Base-by-base conservation (phyloP, 2,113 vertebrate species). In the Proterorhinus semilunaris region DNA sequence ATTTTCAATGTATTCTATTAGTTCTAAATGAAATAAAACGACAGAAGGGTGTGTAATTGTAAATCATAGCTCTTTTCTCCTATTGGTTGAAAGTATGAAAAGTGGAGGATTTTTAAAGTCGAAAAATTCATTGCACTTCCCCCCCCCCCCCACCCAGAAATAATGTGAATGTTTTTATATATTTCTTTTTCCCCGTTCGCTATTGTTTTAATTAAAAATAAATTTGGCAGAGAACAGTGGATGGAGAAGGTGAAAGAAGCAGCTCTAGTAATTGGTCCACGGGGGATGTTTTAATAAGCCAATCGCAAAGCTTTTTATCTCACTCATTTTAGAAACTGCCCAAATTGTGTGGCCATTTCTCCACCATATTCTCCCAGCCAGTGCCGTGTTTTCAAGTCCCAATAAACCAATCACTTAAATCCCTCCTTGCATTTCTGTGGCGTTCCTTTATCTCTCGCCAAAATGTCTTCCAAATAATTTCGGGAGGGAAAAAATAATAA, bases 211-310 rank as follows among this genome's bases (percentile, higher is more conserved):
- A 85, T 80, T 79, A 48, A 65, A 79, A 77, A 77, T 49, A 54
- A 86, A 83, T 83, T 84, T 89, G 89, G 86, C 89, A 81, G 73
- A 51, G 57, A 75, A 78, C 74, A 84, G 72, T 78, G 84, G 81
- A 74, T 87, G 78, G 82, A 85, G 85, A 88, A 81, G 85, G 88
- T 82, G 84, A 79, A 57, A 80, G 76, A 84, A 76, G 79, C 86
- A 87, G 79, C 78, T 77, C 80, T 84, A 83, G 85, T 90, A 90
- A 90, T 90, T 86, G 86, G 89, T 88, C 87, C 87, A 82, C 86
- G 72, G 81, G 86, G 87, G 83, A 86, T 76, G 46, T 74, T 85
- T 83, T 85, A 90, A 87, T 84, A 81, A 81, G 76, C 76, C 72
- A 67, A 61, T 83, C 81, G 69, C 76, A 74, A 85, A 84, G 76